These are phyloP conservation scores for Zaprionus inermis DNA, from an alignment of 1,140 invertebrate species.

Conservation along the genomic window DNA sequence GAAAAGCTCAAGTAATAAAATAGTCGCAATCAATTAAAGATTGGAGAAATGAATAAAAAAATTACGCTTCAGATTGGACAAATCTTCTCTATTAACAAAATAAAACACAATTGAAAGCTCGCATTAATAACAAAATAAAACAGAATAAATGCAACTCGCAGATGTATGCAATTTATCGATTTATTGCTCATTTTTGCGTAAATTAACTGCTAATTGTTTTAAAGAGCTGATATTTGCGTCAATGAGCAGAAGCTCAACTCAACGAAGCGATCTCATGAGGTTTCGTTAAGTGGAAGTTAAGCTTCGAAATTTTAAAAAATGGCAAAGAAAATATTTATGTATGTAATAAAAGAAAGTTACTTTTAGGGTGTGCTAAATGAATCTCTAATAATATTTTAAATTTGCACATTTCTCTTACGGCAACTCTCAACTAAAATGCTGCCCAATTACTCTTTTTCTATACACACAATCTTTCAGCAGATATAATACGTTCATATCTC, in stretches of 20 bases:
- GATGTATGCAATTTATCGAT: not conserved
- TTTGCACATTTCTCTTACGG: not conserved
- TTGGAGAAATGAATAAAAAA: not conserved
- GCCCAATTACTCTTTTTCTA: not conserved
- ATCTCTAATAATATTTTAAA: not conserved
- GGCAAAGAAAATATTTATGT: no score
- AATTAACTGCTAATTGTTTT: no score
- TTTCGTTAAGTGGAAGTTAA: no score
- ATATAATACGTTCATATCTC: constrained; percentile 9
- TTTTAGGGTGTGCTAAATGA: no score
- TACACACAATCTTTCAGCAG: constrained; percentile 14
- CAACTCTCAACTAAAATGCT: not conserved
- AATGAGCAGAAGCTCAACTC: no score
- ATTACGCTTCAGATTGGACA: not conserved
- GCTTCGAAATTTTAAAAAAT: no score
- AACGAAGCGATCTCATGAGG: no score
- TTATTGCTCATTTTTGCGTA: no score
- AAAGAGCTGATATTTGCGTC: no score
- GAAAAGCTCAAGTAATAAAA: constrained; percentile 29
- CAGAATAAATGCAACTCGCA: not conserved
- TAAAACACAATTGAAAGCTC: not conserved
- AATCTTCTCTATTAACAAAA: not conserved
- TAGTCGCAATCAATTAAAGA: constrained; percentile 22
- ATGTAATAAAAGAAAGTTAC: no score
- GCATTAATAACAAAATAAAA: not conserved